Evolutionary conservation across 1,140 invertebrate genomes (phyloP).

Genomic region (Homalodisca vitripennis): DNA sequence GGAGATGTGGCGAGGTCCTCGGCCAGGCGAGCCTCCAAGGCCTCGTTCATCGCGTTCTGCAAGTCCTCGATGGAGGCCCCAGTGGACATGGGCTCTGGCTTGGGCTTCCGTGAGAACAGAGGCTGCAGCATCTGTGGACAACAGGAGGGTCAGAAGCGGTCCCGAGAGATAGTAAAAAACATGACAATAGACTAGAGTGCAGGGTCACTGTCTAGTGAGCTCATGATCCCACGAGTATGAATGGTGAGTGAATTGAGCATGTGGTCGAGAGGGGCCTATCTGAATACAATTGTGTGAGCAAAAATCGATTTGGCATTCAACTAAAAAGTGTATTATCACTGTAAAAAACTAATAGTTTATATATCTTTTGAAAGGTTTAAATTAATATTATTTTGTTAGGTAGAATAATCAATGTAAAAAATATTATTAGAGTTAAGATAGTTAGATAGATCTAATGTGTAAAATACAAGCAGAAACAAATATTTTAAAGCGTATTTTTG

Average conservation of each 20-base stretch:
- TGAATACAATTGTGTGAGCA: not conserved
- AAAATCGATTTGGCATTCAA: not conserved
- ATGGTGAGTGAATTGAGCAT: not conserved
- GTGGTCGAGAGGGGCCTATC: not conserved
- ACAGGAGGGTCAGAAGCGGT: not conserved
- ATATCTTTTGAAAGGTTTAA: too few species aligned
- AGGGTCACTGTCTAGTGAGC: not conserved
- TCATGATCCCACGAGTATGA: not conserved
- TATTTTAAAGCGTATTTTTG: too few species aligned
- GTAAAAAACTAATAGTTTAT: too few species aligned
- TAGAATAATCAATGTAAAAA: too few species aligned
- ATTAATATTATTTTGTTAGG: too few species aligned
- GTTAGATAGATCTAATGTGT: too few species aligned
- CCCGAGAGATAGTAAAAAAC: not conserved
- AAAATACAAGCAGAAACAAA: too few species aligned
- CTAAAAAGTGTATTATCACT: too few species aligned
- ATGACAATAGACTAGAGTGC: not conserved
- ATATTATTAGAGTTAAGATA: too few species aligned
- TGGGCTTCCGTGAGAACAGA: conserved; percentile 5
- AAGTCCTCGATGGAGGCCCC: conserved; percentile 8
- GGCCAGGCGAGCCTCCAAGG: conserved; percentile 14
- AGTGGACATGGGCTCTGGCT: not conserved
- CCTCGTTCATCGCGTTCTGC: conserved; percentile 32
- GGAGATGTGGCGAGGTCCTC: conserved; percentile 19
- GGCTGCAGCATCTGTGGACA: conserved; percentile 31